Conservation (phyloP, 1,140 invertebrate species). For the Drosophila sechellia region DNA sequence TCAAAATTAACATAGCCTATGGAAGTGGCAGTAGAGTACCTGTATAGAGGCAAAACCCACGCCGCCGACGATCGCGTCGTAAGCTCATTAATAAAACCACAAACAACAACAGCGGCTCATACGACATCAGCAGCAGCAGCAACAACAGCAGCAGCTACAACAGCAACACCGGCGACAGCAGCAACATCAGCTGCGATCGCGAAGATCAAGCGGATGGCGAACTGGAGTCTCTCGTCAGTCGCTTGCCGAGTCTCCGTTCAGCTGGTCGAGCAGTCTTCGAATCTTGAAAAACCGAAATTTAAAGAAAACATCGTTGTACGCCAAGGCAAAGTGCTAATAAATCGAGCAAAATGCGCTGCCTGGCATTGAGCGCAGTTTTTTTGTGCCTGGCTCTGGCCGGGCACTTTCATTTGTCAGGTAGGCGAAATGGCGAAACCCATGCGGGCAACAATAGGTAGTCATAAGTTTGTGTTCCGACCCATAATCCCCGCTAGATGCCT, state of each 20-base stretch:
- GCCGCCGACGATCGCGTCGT: constrained; percentile 38
- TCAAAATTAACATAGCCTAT: neutral
- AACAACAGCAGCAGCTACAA: neutral
- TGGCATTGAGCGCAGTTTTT: constrained; percentile 65
- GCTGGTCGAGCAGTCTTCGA: constrained; percentile 51
- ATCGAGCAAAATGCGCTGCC: constrained; percentile 61
- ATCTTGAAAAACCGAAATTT: neutral
- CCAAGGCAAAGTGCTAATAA: constrained; percentile 66
- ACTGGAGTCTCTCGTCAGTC: constrained; percentile 51
- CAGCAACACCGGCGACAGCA: constrained; percentile 2
- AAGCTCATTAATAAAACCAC: constrained; percentile 69
- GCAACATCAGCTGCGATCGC: constrained; percentile 29
- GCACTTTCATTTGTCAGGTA: constrained; percentile 71
- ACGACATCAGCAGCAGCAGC: constrained; percentile 4
- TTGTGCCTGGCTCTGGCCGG: constrained; percentile 57
- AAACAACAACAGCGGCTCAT: constrained; percentile 2
- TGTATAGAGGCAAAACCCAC: constrained; percentile 38
- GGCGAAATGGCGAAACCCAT: neutral
- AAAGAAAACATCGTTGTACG: neutral
- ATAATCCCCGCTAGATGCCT: constrained; percentile 46
- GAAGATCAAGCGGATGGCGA: constrained; percentile 24
- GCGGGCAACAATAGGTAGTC: neutral
- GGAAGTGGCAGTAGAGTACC: constrained; percentile 30
- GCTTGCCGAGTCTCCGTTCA: constrained; percentile 62
- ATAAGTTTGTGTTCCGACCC: neutral